Evolutionary conservation across 2,888 invertebrate species (phyloP), one percentile per base, ranked within the genome.

Genomic region (Dermolepida albohirtum): DNA sequence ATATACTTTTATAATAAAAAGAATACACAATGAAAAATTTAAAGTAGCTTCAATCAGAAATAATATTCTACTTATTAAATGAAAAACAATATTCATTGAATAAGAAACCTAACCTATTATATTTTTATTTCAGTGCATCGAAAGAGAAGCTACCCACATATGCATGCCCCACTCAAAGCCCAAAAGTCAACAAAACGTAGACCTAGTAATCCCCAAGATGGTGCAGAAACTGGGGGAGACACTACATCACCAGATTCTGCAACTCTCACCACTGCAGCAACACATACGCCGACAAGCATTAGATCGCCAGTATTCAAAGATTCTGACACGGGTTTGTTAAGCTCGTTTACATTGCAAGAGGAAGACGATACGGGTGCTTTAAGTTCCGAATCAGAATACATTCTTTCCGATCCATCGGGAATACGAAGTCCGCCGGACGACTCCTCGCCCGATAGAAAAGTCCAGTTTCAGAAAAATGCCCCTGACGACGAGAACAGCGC

Each of bases 61-160:
- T 22, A 22, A 22, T 2, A 22, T 22, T 4, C 22, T n/a, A n/a
- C n/a, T n/a, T n/a, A n/a, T n/a, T n/a, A n/a, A n/a, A n/a, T n/a
- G n/a, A n/a, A n/a, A n/a, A n/a, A n/a, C n/a, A n/a, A n/a, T n/a
- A n/a, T n/a, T n/a, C n/a, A n/a, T n/a, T n/a, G n/a, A n/a, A n/a
- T n/a, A n/a, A n/a, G n/a, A n/a, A n/a, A n/a, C n/a, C n/a, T n/a
- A n/a, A n/a, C n/a, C n/a, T n/a, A n/a, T n/a, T n/a, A 8, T 6
- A 16, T 5, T 66, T 74, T 75, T 67, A 68, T 81, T 79, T 44
- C 81, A 89, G 89, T 87, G 79, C 89, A 89, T 77, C 85, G 89
- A 43, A 86, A 88, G 76, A 86, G 86, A 78, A 88, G 87, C 77
- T 89, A 89, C 77, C 89, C 87, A 34, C 89, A 89, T 77, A 86